A percentile compares a stretch with the other conserved stretches of the same genome.
Evolutionary conservation across 2,113 vertebrate species (phyloP).

Genomic region (Dissostichus mawsoni): DNA sequence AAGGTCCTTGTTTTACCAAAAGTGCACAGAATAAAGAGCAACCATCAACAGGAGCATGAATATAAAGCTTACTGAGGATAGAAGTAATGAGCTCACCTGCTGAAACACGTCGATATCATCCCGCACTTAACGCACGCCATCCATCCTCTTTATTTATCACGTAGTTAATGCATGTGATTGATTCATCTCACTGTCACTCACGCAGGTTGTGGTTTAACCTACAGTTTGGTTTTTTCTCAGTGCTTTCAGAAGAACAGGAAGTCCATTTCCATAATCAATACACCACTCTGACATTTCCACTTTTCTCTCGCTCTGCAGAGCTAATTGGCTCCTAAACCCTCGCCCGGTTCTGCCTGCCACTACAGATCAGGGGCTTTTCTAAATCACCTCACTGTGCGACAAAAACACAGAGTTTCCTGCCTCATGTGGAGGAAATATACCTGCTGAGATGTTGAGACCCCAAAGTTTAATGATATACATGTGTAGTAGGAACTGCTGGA

Average conservation of each 20-base stretch:
- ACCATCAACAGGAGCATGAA: not conserved
- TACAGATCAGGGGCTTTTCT: conserved; percentile 15
- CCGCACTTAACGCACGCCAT: conserved; percentile 42
- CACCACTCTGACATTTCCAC: conserved; percentile 62
- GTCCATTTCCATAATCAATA: conserved; percentile 65
- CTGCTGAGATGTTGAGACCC: too few species aligned
- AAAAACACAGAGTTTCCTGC: rapidly evolving
- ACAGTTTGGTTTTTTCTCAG: conserved; percentile 39
- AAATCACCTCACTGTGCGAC: too few species aligned
- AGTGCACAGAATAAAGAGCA: not conserved
- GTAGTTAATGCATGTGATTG: conserved; percentile 46
- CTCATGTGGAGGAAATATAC: not conserved
- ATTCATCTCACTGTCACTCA: conserved; percentile 51
- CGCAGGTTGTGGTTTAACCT: conserved; percentile 24
- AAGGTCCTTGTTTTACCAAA: not conserved
- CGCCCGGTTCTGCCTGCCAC: conserved; percentile 40
- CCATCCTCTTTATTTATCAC: conserved; percentile 4
- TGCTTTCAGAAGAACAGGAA: conserved; percentile 51
- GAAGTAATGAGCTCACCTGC: conserved; percentile 33
- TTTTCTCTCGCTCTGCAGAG: conserved; percentile 16
- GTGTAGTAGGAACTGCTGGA: too few species aligned
- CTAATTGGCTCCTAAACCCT: conserved; percentile 61
- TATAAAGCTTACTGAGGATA: not conserved
- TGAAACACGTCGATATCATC: not conserved
- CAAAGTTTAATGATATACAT: too few species aligned